Evolutionary conservation across 1,140 invertebrate species (phyloP).

Genomic region (Sminthurinus signatus): DNA sequence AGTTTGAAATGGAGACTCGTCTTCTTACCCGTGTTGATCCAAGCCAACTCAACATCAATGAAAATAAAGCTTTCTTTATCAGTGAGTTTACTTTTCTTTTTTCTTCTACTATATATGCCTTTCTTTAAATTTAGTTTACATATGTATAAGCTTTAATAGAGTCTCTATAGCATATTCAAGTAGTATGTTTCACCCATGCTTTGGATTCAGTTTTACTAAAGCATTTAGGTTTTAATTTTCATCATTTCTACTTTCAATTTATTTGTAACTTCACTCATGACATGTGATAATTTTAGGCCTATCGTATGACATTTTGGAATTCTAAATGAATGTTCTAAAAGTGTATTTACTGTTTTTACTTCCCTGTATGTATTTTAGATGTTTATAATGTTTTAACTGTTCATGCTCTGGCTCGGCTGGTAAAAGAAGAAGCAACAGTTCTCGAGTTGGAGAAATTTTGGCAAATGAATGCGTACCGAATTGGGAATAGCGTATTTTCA

Average conservation of each 20-base stretch:
- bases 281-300: no score
- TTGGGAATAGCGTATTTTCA: slow-evolving; percentile 44
- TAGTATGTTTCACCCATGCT: no score
- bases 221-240: no score
- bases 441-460: slow-evolving; percentile 46
- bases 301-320: no score
- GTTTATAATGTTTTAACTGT: slow-evolving; percentile 34
- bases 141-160: slow-evolving; percentile 13
- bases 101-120: no score
- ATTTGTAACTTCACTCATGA: no score
- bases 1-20: slow-evolving; percentile 15
- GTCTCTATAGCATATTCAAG: no score
- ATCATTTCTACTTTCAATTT: no score
- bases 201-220: no score
- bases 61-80: slow-evolving; percentile 32
- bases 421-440: slow-evolving; percentile 44
- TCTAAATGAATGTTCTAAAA: no score
- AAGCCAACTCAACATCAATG: not conserved
- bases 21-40: slow-evolving; percentile 15
- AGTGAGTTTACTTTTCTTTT: slow-evolving; percentile 13
- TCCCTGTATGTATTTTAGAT: not conserved
- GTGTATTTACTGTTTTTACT: no score
- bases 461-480: slow-evolving; percentile 45
- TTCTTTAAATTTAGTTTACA: not conserved
- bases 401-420: slow-evolving; percentile 43